phyloP scores from a whole-genome alignment of 64 coral and sea anemone species.

The Astreopora myriophthalma region DNA sequence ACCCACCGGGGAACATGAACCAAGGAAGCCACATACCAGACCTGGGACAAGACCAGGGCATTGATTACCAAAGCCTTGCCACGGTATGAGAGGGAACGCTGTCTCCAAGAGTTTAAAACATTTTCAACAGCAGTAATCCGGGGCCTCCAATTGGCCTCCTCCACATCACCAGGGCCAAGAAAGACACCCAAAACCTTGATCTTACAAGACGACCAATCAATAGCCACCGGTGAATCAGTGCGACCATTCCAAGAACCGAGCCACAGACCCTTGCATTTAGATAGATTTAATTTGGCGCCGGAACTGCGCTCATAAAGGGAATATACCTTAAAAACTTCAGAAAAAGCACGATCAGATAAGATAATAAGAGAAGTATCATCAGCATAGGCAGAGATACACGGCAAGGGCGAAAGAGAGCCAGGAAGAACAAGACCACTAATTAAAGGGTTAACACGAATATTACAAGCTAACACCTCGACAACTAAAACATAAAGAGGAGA shows the following conservation, averaged over 20 bases:
- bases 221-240: neutral
- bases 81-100: neutral
- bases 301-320: neutral
- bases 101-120: neutral
- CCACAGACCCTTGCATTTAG: conserved; percentile 38
- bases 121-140: neutral
- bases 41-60: neutral
- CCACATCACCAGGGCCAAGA: neutral
- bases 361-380: conserved; percentile 29
- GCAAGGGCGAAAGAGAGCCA: neutral
- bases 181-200: conserved; percentile 3
- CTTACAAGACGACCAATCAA: neutral
- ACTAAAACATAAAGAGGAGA: conserved; percentile 16
- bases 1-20: neutral
- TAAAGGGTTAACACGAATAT: neutral
- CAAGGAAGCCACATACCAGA: conserved; percentile 1
- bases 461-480: neutral
- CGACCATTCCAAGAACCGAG: conserved; percentile 29
- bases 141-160: neutral
- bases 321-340: neutral
- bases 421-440: conserved; percentile 10
- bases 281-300: neutral
- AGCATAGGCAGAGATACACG: neutral
- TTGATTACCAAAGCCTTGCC: conserved; percentile 21
- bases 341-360: neutral